Conservation (phyloP, 2,888 invertebrate genomes). For the Orthonevra nobilis region DNA sequence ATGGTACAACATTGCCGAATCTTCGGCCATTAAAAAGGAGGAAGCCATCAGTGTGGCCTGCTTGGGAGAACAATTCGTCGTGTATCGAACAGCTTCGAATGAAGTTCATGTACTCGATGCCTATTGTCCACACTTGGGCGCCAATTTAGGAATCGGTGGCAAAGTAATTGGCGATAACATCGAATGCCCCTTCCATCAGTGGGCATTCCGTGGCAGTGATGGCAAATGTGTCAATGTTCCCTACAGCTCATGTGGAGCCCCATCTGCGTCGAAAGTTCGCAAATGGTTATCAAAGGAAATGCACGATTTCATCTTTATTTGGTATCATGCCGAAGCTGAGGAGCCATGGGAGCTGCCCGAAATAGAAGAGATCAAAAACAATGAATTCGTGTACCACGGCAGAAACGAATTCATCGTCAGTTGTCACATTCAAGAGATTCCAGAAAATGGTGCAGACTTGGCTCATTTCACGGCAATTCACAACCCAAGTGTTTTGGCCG, state of each 20-base stretch:
- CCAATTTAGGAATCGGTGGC: slow-evolving; percentile 91
- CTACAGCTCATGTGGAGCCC: slow-evolving; percentile 84
- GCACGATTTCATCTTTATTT: slow-evolving; percentile 89
- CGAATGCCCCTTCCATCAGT: slow-evolving; percentile 94
- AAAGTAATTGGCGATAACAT: slow-evolving; percentile 88
- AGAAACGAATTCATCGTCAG: slow-evolving; percentile 88
- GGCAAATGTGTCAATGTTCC: slow-evolving; percentile 90
- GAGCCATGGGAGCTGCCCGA: slow-evolving; percentile 87
- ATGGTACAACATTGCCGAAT: slow-evolving; percentile 91
- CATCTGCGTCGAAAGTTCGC: slow-evolving; percentile 85
- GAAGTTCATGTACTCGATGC: slow-evolving; percentile 88
- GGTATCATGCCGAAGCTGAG: slow-evolving; percentile 88
- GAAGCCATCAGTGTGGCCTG: slow-evolving; percentile 84
- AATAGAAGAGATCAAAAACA: slow-evolving; percentile 81
- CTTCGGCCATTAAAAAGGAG: slow-evolving; percentile 82
- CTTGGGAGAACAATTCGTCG: slow-evolving; percentile 87
- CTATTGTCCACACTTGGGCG: slow-evolving; percentile 94
- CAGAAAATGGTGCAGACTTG: slow-evolving; percentile 93
- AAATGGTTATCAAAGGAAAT: slow-evolving; percentile 86
- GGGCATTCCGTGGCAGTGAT: slow-evolving; percentile 88
- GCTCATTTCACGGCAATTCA: slow-evolving; percentile 91
- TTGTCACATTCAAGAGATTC: slow-evolving; percentile 90
- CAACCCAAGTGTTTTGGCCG: slow-evolving; percentile 82
- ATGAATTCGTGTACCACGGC: slow-evolving; percentile 86
- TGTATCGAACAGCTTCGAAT: slow-evolving; percentile 85